Percentiles rank a stretch among this genome's conserved stretches.
Evolutionary conservation across 2,113 vertebrate species (phyloP).

Genomic region (Brachypodius melanocephalos): DNA sequence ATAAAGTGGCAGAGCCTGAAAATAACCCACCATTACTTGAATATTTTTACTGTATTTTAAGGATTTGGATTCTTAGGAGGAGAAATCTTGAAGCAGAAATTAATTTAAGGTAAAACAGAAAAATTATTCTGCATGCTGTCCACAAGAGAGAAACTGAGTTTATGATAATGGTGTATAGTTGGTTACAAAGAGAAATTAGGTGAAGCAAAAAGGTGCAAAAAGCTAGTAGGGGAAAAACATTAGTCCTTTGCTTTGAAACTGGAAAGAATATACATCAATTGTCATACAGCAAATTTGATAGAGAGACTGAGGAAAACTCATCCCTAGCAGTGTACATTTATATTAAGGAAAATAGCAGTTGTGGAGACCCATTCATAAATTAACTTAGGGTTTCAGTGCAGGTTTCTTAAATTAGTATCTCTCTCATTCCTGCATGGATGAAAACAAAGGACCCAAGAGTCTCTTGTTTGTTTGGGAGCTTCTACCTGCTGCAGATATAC

Average conservation of each 20-base stretch:
- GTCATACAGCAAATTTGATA: neutral
- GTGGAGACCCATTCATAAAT: neutral
- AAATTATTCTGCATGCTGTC: neutral
- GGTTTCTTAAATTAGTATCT: neutral
- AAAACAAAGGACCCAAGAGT: neutral
- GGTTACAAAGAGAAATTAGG: neutral
- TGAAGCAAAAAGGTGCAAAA: neutral
- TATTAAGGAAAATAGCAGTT: neutral
- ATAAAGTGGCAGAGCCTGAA: neutral
- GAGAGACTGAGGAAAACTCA: neutral
- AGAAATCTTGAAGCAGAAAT: neutral
- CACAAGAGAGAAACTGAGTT: neutral
- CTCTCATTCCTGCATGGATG: neutral
- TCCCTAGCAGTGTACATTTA: neutral
- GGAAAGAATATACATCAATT: neutral
- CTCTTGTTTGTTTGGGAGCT: neutral
- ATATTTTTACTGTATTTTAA: neutral
- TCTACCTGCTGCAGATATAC: neutral
- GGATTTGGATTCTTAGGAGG: neutral
- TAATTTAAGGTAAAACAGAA: neutral
- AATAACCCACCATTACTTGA: neutral
- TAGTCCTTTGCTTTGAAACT: neutral
- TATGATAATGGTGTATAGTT: neutral
- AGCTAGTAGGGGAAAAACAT: neutral
- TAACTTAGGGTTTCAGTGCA: neutral